Base-by-base conservation (phyloP, 2,888 invertebrate genomes). In the Congeria kusceri region DNA sequence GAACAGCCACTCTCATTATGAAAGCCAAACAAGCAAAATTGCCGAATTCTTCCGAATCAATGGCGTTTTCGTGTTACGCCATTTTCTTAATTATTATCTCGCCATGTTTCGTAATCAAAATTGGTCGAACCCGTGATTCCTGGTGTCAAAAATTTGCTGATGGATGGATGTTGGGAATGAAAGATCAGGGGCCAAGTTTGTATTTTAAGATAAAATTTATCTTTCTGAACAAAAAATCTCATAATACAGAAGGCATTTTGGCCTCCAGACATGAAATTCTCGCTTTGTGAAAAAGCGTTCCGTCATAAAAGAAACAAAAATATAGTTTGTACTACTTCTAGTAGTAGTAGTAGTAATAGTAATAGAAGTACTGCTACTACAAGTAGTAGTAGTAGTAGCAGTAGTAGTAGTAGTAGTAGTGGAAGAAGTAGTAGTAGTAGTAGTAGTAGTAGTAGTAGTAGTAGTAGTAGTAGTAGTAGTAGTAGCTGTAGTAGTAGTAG, bases 71-170 rank as follows among this genome's bases (percentile, higher is more conserved):
- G 72, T 80, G 76, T 80, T 77, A 80, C 80, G 81, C 81, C 81
- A 81, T 81, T 81, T 81, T 81, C 70, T 81, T 81, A 81, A 81
- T 81, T 81, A 81, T 74, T 46, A 70, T 66, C 46, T 66, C 65
- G 69, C 73, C 77, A 77, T 81, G 73, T 81, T 77, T 81, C 74
- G 77, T 70, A 81, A 77, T 77, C 77, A 77, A 74, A 77, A 77
- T 63, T 72, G 74, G 70, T 77, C 73, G 77, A 77, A 74, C 77
- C 73, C 77, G 67, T 81, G 77, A 81, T 81, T 81, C 77, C 74
- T 65, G 59, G 61, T 71, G 81, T 77, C 81, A 81, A 77, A 77
- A 71, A 46, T 20, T 29, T 25, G n/a, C 32, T 81, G 81, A 81
- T 81, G 73, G 74, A 81, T 81, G 74, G 56, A 28, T 63, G 59